A percentile compares a stretch with the other conserved stretches of the same genome.
Conservation (phyloP, 1,140 invertebrate genomes). For the Cataglyphis hispanica region DNA sequence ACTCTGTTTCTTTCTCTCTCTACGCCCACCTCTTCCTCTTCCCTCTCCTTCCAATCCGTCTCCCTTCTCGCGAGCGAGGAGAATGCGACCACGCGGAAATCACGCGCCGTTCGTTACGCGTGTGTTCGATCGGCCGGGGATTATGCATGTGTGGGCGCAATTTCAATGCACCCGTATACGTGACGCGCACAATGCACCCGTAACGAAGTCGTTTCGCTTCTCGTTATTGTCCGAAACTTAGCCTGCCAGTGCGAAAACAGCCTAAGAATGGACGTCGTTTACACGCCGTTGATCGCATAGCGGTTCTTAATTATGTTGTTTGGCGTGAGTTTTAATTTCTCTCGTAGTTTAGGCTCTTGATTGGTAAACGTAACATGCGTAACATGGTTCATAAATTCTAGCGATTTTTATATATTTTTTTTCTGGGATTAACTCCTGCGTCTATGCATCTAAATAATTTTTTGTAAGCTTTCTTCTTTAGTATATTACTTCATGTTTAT, state of each 20-base stretch:
- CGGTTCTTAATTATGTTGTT: background rate
- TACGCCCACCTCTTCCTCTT: slow-evolving; percentile 4
- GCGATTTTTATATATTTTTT: too few relatives aligned
- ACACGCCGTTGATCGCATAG: slow-evolving; percentile 23
- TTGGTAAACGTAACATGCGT: background rate
- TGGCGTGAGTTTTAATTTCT: background rate
- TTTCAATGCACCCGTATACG: slow-evolving; percentile 26
- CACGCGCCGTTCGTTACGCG: slow-evolving; percentile 31
- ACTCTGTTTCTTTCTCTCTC: slow-evolving; percentile 47
- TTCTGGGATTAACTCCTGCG: background rate
- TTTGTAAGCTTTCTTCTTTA: background rate
- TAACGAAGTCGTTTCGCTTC: slow-evolving; percentile 39
- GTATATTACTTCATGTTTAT: slow-evolving; percentile 1
- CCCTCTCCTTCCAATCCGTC: background rate
- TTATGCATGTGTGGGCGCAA: slow-evolving; percentile 9
- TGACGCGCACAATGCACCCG: slow-evolving; percentile 14
- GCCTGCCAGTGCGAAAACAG: slow-evolving; percentile 4
- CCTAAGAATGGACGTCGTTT: slow-evolving; percentile 5
- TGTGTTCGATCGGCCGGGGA: background rate
- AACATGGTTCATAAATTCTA: slow-evolving; percentile 7
- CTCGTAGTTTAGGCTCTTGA: background rate
- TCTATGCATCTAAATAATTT: background rate
- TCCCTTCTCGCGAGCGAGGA: slow-evolving; percentile 26
- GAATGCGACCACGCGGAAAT: slow-evolving; percentile 64
- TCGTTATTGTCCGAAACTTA: slow-evolving; percentile 49